Evolutionary conservation across 2,113 vertebrate species (phyloP).

Genomic region (Microtus pennsylvanicus): DNA sequence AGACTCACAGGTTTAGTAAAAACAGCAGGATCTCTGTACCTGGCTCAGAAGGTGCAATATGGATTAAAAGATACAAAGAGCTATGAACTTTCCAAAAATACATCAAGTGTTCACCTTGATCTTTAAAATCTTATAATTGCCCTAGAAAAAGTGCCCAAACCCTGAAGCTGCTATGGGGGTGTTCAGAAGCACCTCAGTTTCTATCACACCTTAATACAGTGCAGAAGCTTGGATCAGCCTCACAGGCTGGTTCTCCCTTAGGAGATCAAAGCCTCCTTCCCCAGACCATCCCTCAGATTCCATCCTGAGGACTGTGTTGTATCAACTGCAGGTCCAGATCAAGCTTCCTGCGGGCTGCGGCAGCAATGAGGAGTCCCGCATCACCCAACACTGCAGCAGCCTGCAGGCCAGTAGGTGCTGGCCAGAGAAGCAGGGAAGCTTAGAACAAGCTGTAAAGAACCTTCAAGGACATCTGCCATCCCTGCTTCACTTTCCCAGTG

Average conservation of each 20-base stretch:
- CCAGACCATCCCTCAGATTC: neutral
- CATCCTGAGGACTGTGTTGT: neutral
- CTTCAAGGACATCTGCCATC: conserved; percentile 27
- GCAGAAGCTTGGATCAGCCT: neutral
- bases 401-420: conserved; percentile 36
- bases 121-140: neutral
- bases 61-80: neutral
- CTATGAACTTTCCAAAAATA: neutral
- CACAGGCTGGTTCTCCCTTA: neutral
- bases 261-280: neutral
- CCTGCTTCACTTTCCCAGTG: neutral
- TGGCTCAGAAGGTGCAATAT: neutral
- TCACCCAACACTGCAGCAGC: conserved; percentile 44
- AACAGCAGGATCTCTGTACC: neutral
- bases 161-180: neutral
- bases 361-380: neutral
- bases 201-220: too few relatives aligned
- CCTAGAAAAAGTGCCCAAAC: conserved; percentile 1
- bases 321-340: neutral
- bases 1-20: neutral
- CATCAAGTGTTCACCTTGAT: conserved; percentile 21
- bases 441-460: conserved; percentile 1
- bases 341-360: neutral
- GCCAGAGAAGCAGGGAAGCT: neutral
- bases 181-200: neutral